Evolutionary conservation across 1,140 invertebrate genomes (phyloP).

Genomic region (Camponotus vicinus): DNA sequence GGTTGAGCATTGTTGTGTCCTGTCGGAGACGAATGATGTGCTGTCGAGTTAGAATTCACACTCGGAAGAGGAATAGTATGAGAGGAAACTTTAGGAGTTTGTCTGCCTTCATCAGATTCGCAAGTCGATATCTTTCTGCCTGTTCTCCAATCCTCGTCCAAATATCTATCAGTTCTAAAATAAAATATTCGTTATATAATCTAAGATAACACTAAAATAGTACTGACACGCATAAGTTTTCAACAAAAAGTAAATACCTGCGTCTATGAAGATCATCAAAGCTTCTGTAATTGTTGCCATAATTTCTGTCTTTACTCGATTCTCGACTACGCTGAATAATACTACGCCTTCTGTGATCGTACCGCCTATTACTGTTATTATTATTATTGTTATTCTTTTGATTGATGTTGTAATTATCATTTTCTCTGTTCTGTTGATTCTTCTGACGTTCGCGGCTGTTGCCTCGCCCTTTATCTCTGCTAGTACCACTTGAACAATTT

Average conservation of each 20-base stretch:
- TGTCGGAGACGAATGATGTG: conserved; percentile 68
- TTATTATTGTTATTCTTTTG: conserved; percentile 78
- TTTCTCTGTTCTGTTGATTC: conserved; percentile 84
- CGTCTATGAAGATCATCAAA: conserved; percentile 79
- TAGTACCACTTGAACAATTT: conserved; percentile 75
- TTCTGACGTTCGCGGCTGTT: conserved; percentile 83
- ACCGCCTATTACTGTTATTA: conserved; percentile 71
- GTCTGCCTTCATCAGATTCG: conserved; percentile 81
- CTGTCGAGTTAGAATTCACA: conserved; percentile 71
- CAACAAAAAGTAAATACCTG: conserved; percentile 70
- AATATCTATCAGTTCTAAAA: conserved; percentile 69
- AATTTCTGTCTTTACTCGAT: conserved; percentile 84
- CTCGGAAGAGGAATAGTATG: conserved; percentile 69
- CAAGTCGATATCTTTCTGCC: conserved; percentile 81
- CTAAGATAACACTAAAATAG: not conserved
- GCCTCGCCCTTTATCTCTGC: conserved; percentile 80
- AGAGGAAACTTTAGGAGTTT: conserved; percentile 75
- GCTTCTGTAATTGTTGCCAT: conserved; percentile 75
- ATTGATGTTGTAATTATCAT: conserved; percentile 83
- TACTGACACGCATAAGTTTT: not conserved
- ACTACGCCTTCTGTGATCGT: conserved; percentile 79
- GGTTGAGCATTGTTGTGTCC: conserved; percentile 76
- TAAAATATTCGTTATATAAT: conserved; percentile 31
- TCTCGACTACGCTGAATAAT: conserved; percentile 82
- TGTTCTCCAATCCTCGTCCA: conserved; percentile 85